Base-by-base conservation (phyloP, 1,140 invertebrate genomes). In the Pentalonia nigronervosa region DNA sequence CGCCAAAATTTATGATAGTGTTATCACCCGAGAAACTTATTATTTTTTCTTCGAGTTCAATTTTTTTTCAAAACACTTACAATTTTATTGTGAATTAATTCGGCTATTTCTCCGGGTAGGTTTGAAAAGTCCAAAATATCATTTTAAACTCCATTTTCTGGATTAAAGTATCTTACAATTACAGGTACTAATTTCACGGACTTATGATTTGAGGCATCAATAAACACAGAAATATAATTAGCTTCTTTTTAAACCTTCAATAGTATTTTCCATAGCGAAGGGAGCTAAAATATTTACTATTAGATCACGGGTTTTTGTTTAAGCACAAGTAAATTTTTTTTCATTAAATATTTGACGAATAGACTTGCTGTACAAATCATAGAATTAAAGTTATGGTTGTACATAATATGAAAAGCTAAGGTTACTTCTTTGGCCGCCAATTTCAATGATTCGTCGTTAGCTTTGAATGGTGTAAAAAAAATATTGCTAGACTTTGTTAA, bases 151-250 rank as follows among this genome's bases (percentile, higher is more conserved):
- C 76, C 34, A 83, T 83, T 83, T 2, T 83, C 76, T 83, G 76
- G 76, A 83, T 36, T 83, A 83, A 83, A 83, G 34, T 83, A 83
- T 83, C 76, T 83, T 6, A 83, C 76, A 83, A 41, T 83, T 83
- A 83, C 76, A 83, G 17, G 34, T 7, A 83, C 76, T 83, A 83
- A 83, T 83, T 83, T 83, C 0, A 83, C 34, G 1, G 76, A 83
- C 7, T 34, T 83, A 83, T 83, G 34, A 83, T 83, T 83, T 83
- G 76, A 83, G 76, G 76, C 76, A 83, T 41, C 76, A 36, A 83
- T 17, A 20, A 83, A 17, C 34, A 83, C 76, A 83, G 34, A 83
- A 20, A 83, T 83, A 83, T 36, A 41, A 36, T 83, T 83, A 36
- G 76, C 76, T 36, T 83, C n/a, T 83, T 76, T 83, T 83, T 41